These are phyloP conservation scores for Brachionus koreanus DNA, from an alignment of 1,140 invertebrate genomes.

Conservation along the genomic window DNA sequence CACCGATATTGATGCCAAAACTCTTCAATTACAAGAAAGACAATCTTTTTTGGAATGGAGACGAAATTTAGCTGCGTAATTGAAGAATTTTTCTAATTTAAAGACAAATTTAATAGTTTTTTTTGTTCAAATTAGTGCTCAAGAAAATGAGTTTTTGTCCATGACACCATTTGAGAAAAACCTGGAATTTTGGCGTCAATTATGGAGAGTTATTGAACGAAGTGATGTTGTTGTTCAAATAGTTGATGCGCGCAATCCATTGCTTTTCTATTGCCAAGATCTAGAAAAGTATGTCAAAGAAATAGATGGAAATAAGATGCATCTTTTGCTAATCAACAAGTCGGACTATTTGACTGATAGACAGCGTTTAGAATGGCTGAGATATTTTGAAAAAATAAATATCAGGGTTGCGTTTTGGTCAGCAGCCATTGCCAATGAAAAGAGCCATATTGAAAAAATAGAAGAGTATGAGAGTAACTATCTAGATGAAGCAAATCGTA, in stretches of 20 bases:
- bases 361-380: constrained; percentile 63
- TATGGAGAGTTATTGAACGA: constrained; percentile 95
- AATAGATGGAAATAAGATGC: constrained; percentile 71
- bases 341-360: constrained; percentile 81
- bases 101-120: not conserved
- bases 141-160: constrained; percentile 19
- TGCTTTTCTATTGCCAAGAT: constrained; percentile 87
- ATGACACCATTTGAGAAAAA: constrained; percentile 97
- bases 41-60: constrained; percentile 83
- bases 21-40: constrained; percentile 72
- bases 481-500: constrained; percentile 39
- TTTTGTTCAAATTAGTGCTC: not conserved
- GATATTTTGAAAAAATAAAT: constrained; percentile 45
- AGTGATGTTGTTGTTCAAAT: constrained; percentile 91
- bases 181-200: constrained; percentile 93
- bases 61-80: constrained; percentile 66
- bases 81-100: constrained; percentile 24
- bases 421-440: constrained; percentile 61
- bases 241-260: constrained; percentile 90
- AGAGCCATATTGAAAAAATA: constrained; percentile 46
- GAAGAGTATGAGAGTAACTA: constrained; percentile 45
- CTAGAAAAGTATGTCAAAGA: constrained; percentile 88
- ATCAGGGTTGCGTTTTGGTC: constrained; percentile 74
- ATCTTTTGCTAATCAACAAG: constrained; percentile 88
- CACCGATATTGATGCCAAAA: constrained; percentile 68